phyloP scores from a whole-genome alignment of 1,140 invertebrate genomes.

The Drosophila paulistorum region DNA sequence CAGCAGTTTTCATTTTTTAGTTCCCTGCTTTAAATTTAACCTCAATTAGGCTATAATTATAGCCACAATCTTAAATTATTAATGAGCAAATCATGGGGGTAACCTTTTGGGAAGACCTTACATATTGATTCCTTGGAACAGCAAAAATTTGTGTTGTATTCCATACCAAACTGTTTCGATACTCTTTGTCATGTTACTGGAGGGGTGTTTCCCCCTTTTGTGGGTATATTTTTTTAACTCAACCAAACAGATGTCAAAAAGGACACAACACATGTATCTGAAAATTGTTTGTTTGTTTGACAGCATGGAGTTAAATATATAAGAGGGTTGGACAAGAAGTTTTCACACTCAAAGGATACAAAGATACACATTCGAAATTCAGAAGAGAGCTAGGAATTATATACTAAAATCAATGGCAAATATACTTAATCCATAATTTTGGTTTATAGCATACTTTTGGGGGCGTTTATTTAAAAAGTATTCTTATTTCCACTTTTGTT shows the following conservation, averaged over 20 bases:
- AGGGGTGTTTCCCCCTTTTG: too few species aligned
- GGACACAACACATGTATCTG: slow-evolving; percentile 20
- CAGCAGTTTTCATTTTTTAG: neutral
- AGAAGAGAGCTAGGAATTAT: too few species aligned
- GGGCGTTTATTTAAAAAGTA: neutral
- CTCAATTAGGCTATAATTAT: slow-evolving; percentile 9
- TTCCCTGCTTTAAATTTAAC: neutral
- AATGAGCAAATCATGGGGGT: slow-evolving; percentile 4
- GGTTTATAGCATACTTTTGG: too few species aligned
- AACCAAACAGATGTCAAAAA: slow-evolving; percentile 46
- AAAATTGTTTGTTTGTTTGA: slow-evolving; percentile 1
- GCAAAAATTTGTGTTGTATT: neutral
- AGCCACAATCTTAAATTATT: neutral
- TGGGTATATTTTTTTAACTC: neutral
- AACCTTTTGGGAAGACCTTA: neutral
- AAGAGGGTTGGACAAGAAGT: neutral
- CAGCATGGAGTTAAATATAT: neutral
- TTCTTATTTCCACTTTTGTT: neutral
- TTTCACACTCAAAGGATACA: neutral
- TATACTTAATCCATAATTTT: too few species aligned
- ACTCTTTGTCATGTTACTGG: neutral
- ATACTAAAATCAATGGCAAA: too few species aligned
- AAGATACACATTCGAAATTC: too few species aligned
- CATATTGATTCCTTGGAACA: neutral
- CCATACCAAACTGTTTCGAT: neutral